Conservation (phyloP, 2,797 vertebrate genomes). For the Peromyscus melanophrys region DNA sequence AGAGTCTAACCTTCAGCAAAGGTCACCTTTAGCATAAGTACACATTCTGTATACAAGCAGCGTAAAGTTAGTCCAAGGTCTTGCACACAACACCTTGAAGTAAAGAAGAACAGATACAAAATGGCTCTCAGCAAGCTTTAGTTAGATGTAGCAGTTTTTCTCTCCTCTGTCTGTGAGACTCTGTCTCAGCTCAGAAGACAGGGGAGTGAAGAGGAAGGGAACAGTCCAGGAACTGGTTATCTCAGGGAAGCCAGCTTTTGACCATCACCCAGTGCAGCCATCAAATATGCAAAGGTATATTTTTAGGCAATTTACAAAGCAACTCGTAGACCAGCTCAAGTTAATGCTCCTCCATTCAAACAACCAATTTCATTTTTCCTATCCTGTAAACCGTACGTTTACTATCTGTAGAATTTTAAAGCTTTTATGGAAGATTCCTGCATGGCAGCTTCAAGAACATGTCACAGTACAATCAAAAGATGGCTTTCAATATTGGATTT, state of each 20-base stretch:
- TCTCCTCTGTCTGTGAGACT: background rate
- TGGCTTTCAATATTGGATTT: conserved; percentile 6
- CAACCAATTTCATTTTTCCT: conserved; percentile 38
- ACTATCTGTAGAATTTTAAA: conserved; percentile 56
- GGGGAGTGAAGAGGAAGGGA: background rate
- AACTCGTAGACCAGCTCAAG: background rate
- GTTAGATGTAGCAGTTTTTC: background rate
- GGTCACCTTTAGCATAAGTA: background rate
- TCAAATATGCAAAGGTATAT: background rate
- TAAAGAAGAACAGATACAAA: background rate
- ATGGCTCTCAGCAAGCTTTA: background rate
- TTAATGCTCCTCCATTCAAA: conserved; percentile 43
- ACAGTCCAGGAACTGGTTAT: background rate
- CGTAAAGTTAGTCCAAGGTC: background rate
- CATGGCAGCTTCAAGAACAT: conserved; percentile 71
- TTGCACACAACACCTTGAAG: background rate
- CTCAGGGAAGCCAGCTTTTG: background rate
- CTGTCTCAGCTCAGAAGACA: background rate
- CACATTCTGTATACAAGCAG: background rate
- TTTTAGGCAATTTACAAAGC: conserved; percentile 37
- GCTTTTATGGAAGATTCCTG: conserved; percentile 36
- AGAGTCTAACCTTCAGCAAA: background rate
- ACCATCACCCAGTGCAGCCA: background rate
- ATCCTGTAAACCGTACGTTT: background rate
- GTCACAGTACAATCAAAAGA: conserved; percentile 60